A percentile compares a stretch with the other conserved stretches of the same genome.
Conservation (phyloP, 2,888 invertebrate genomes). For the Maniola hyperantus region DNA sequence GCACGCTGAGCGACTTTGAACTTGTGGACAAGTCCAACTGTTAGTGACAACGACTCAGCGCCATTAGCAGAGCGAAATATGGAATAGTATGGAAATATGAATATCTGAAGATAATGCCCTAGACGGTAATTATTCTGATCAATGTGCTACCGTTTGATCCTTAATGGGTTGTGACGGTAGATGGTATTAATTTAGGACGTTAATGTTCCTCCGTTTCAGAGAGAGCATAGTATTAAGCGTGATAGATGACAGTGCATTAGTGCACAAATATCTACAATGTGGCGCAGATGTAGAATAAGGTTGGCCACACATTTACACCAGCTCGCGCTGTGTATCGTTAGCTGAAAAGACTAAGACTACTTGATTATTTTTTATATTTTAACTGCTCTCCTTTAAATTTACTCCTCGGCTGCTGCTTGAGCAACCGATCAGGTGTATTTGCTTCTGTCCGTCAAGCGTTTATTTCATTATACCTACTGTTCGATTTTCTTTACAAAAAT, state of each 20-base stretch:
- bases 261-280: conserved; percentile 13
- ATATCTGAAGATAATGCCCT: not conserved
- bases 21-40: no score
- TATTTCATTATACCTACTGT: no score
- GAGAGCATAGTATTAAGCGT: conserved; percentile 7
- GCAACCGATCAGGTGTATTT: no score
- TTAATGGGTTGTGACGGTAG: conserved; percentile 8
- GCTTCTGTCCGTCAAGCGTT: no score
- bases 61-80: no score
- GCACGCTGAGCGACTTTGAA: no score
- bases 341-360: not conserved
- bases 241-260: conserved; percentile 16
- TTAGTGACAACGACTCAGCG: no score
- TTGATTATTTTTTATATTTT: no score
- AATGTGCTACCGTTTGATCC: conserved; percentile 1
- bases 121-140: conserved; percentile 8
- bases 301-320: not conserved
- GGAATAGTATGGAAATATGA: no score
- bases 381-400: no score
- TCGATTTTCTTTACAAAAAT: no score
- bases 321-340: not conserved
- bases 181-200: conserved; percentile 4
- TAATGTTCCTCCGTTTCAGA: not conserved
- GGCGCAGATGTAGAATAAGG: not conserved
- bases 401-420: no score